Base-by-base conservation (phyloP, 2,888 invertebrate species). In the Smittia sp. region DNA sequence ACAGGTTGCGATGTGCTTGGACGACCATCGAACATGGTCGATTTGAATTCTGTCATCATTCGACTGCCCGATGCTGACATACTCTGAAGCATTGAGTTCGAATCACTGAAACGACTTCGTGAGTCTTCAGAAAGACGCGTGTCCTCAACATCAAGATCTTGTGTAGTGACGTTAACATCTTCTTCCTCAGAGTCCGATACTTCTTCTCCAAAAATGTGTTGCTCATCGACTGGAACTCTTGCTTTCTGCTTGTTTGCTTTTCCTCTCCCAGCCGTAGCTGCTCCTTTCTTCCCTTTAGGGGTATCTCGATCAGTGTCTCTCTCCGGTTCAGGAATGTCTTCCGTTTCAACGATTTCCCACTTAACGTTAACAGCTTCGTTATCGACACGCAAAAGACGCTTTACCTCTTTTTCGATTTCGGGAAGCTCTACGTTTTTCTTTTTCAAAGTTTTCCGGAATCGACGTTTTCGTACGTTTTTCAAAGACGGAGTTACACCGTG, bases 371-470 rank as follows among this genome's bases (percentile, higher is more conserved):
- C 90, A 1, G 98, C 97, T 80, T 98, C 97, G 79, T 95, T 94
- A 80, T 98, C 98, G 39, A 90, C 90, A 76, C 96, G 85, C 7
- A 99, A 84, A 74, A 99, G 83, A 46, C 96, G 86, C 80, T 97
- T 96, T 0, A 99, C 95, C 84, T 99, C 98, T 80, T 97, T 97
- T 80, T 99, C 98, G 76, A 98, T 96, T 84, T 98, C 98, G 0
- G 98, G 97, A 24, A 96, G 94, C 83, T 98, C 98, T 0, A 94
- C 94, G 83, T 93, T 94, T 83, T 98, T 99, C 81, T 99, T 99
- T 80, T 94, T 95, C 27, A 98, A 81, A 0, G 96, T 97, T 84
- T 97, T 97, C 39, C 98, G 87, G 79, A 98, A 98, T 74, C 98
- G 86, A 74, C 96, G 86, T 77, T 93, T 93, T 9, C 98, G 86